Evolutionary conservation across 2,888 invertebrate genomes (phyloP), one percentile per base, ranked within the genome.

Genomic region (Miltochrista miniata): DNA sequence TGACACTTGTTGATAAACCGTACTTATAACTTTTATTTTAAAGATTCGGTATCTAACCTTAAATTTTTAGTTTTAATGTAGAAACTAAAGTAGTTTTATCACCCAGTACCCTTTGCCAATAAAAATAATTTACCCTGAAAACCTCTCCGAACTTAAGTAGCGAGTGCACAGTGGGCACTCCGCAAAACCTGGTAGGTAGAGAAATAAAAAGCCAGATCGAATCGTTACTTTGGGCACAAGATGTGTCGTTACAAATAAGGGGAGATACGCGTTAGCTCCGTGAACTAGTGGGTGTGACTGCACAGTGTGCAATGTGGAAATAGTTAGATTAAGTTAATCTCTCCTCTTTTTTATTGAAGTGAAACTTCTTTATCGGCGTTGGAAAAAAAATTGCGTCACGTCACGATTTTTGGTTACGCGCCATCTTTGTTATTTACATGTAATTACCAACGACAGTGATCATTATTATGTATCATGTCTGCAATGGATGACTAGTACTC

Each of bases 221-320:
- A 59, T 68, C 70, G 65, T 70, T 62, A 68, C 54, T 53, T 54
- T 52, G 56, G 58, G 59, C 54, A 44, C 56, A 60, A 64, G 68
- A 61, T 59, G 70, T 31, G 31, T 60, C 57, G 67, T 66, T 70
- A 70, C 70, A 70, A 70, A 72, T 70, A 59, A 70, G 65, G 61
- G 51, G 54, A 68, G 72, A 69, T 70, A 70, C 56, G 56, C 56
- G 70, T 72, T 70, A 72, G 60, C 56, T 52, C 45, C 43, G 54
- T 63, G 67, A 70, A 54, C 63, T 67, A 54, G 61, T 57, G 65
- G 70, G 65, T 56, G 70, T 63, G 48, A 35, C 33, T 50, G 54
- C 64, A 67, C 70, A 56, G 37, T 57, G 70, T 37, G 42, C n/a
- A 37, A 24, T 4, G 5, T 24, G 18, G 2, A 24, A 24, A 24